Conservation (phyloP, 1,140 invertebrate species). For the Temnothorax curvispinosus region DNA sequence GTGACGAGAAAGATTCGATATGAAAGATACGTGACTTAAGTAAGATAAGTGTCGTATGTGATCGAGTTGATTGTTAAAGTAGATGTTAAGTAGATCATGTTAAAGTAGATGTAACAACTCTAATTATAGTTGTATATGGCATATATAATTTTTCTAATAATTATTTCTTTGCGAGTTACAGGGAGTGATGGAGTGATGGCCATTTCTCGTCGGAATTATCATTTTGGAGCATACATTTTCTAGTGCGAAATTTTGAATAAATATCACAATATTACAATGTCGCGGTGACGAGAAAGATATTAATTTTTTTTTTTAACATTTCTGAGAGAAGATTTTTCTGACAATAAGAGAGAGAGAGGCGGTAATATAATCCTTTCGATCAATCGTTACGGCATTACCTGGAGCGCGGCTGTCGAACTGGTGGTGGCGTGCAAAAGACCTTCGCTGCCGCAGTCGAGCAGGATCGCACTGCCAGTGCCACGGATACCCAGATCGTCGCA, state of each 20-base stretch:
- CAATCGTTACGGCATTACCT: constrained; percentile 70
- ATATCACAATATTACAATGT: too few species aligned
- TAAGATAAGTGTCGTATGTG: background rate
- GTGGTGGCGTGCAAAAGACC: constrained; percentile 81
- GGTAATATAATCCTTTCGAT: background rate
- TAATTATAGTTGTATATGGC: too few species aligned
- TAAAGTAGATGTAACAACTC: too few species aligned
- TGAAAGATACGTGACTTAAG: background rate
- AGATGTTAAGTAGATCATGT: too few species aligned
- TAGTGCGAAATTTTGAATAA: too few species aligned
- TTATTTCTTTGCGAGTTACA: too few species aligned
- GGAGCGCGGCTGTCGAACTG: constrained; percentile 79
- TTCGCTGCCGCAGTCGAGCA: constrained; percentile 82
- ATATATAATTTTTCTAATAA: too few species aligned
- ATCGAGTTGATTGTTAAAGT: background rate
- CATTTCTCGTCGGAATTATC: too few species aligned
- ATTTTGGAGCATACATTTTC: too few species aligned
- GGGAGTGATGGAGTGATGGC: too few species aligned
- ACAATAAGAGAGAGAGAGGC: background rate
- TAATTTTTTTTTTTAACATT: background rate
- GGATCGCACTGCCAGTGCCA: constrained; percentile 79
- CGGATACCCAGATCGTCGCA: constrained; percentile 81
- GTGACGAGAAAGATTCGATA: background rate
- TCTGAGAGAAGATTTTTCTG: background rate
- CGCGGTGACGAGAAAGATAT: too few species aligned